phyloP scores from a whole-genome alignment of 2,113 vertebrate species.

The Hucho hucho region DNA sequence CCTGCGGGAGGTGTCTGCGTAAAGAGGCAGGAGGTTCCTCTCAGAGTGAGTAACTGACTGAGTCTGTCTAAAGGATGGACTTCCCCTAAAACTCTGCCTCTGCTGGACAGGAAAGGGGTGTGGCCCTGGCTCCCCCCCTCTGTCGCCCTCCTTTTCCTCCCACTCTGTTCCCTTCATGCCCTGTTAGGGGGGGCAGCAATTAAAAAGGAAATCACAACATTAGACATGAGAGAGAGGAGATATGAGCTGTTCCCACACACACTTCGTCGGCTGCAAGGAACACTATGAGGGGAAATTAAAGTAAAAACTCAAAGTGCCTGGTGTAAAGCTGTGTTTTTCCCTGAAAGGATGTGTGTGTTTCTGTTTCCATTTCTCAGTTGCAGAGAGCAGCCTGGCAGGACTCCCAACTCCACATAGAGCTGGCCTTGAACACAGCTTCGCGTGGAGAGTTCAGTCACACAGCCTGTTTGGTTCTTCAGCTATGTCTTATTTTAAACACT shows the following conservation, averaged over 20 bases:
- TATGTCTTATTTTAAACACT: slow-evolving; percentile 13
- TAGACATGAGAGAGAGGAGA: not conserved
- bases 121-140: slow-evolving; percentile 20
- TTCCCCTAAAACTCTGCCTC: slow-evolving; percentile 29
- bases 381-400: not conserved
- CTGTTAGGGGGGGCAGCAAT: no score
- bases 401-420: slow-evolving; percentile 7
- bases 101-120: slow-evolving; percentile 40
- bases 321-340: not conserved
- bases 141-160: no score
- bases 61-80: not conserved
- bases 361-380: slow-evolving; percentile 9
- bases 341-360: slow-evolving; percentile 3
- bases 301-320: not conserved
- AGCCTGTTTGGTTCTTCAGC: slow-evolving; percentile 4
- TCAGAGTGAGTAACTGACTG: slow-evolving; percentile 6
- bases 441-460: not conserved
- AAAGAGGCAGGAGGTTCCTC: slow-evolving; percentile 6
- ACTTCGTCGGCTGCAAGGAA: not conserved
- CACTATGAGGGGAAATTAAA: not conserved
- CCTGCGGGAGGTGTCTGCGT: not conserved
- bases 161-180: not conserved
- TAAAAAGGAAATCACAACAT: no score
- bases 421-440: not conserved
- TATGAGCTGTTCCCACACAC: not conserved